Base-by-base conservation (phyloP, 2,888 invertebrate genomes). In the Bombylius discolor region DNA sequence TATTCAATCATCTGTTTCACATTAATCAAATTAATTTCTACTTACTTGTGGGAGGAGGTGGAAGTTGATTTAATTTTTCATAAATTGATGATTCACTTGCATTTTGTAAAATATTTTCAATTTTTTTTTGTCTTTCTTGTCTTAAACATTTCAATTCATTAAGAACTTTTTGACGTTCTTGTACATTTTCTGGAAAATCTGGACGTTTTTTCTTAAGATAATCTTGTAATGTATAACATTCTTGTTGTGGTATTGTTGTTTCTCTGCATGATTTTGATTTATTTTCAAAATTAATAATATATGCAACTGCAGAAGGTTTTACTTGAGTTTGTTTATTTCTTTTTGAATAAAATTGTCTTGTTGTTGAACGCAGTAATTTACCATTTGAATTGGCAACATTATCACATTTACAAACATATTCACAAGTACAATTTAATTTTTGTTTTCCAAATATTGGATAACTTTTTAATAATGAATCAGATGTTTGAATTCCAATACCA, bases 161-260 rank as follows among this genome's bases (percentile, higher is more conserved):
- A 1, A 73, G 62, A 55, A 73, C 69, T 5, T 67, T 64, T 49
- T 67, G 68, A 33, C 72, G 69, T 53, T 70, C 59, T 49, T 68
- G 66, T 5, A 82, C 80, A 51, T 77, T 74, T 49, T 75, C 70
- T 39, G 86, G 76, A 69, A 89, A 89, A 58, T 82, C 79, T 0
- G 89, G 89, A 42, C 83, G 80, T 63, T 86, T 85, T 60, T 70
- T 77, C 61, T 79, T 77, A 64, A 90, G 78, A 67, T 85, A 84
- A 57, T 89, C 86, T 78, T 87, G 76, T 34, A 84, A 77, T 7
- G 79, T 75, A 8, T 75, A 69, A n/a, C n/a, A 6, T 5, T 13
- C 5, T 5, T 44, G 13, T 36, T 36, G 7, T 8, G 36, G 36
- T 4, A 11, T 39, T 46, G 5, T 9, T 3, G 32, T n/a, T 31